Base-by-base conservation (phyloP, 2,113 vertebrate species). In the Petrocephalus microphthalmus region DNA sequence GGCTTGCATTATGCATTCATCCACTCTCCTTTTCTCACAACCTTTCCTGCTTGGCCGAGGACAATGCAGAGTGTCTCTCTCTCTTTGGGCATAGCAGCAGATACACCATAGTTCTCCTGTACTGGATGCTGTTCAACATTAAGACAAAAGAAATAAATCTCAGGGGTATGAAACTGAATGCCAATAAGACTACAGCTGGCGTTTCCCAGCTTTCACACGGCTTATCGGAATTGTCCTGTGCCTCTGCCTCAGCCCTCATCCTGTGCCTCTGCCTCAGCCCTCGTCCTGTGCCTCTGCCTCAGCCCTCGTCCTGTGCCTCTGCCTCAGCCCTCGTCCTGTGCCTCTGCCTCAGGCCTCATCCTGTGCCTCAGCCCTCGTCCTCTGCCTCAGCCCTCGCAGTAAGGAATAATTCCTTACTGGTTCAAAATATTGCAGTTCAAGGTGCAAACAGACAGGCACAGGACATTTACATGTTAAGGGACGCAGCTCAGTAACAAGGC, bases 221-320 rank as follows among this genome's bases (percentile, higher is more conserved):
- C 29, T 15, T 33, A 71, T 33, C 11, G 25, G 25, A 71, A 25
- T 33, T 71, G n/a, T n/a, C 87, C 85, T 87, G 17, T 22, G 25
- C 47, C 53, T 74, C 85, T 88, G 45, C 19, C 33, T n/a, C n/a
- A n/a, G n/a, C n/a, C n/a, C n/a, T n/a, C n/a, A n/a, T n/a, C n/a
- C n/a, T n/a, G n/a, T n/a, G n/a, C n/a, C n/a, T n/a, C n/a, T n/a
- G n/a, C n/a, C n/a, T n/a, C n/a, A n/a, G n/a, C n/a, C 87, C 85
- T 87, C 22, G 29, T 37, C n/a, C n/a, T n/a, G n/a, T n/a, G n/a
- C 47, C 53, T 74, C 85, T 88, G 45, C 19, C 33, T n/a, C n/a
- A n/a, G n/a, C n/a, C n/a, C n/a, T n/a, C n/a, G n/a, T 87, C 85
- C 86, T 17, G 29, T 37, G n/a, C 47, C 53, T 74, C 85, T 88